Conservation (phyloP, 1,140 invertebrate genomes). For the Reticulitermes speratus region DNA sequence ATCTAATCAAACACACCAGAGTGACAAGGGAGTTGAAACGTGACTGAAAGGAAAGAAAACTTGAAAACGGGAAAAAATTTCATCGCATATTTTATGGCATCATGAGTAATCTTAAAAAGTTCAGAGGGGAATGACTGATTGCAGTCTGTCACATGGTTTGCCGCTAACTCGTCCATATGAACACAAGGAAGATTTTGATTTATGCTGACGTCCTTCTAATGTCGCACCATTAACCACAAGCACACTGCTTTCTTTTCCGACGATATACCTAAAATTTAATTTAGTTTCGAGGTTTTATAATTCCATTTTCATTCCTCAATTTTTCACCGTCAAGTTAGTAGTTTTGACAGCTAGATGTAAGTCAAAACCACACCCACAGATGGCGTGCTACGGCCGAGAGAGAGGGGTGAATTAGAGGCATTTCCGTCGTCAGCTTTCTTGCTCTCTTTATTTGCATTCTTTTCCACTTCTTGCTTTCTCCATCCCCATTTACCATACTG, state of each 20-base stretch:
- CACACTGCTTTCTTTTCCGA: not conserved
- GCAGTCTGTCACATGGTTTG: not conserved
- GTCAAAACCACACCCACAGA: not conserved
- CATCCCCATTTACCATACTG: too few species aligned
- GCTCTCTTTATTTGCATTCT: not conserved
- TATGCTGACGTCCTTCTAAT: not conserved
- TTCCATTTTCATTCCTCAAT: slow-evolving; percentile 1
- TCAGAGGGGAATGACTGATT: not conserved
- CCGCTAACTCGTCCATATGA: not conserved
- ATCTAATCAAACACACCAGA: too few species aligned
- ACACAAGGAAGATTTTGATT: not conserved
- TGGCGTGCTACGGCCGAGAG: not conserved
- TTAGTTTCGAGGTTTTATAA: not conserved
- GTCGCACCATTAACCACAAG: not conserved
- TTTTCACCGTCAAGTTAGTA: not conserved
- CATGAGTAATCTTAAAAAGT: not conserved
- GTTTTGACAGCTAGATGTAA: not conserved
- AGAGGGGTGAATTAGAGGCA: not conserved
- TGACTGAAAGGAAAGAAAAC: too few species aligned
- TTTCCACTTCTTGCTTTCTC: not conserved
- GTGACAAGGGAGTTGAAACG: too few species aligned
- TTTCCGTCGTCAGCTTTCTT: not conserved
- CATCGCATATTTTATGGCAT: not conserved
- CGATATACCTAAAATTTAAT: slow-evolving; percentile 1
- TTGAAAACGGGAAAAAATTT: not conserved